phyloP scores from a whole-genome alignment of 2,113 vertebrate genomes.

The Rhabdomys dilectus region DNA sequence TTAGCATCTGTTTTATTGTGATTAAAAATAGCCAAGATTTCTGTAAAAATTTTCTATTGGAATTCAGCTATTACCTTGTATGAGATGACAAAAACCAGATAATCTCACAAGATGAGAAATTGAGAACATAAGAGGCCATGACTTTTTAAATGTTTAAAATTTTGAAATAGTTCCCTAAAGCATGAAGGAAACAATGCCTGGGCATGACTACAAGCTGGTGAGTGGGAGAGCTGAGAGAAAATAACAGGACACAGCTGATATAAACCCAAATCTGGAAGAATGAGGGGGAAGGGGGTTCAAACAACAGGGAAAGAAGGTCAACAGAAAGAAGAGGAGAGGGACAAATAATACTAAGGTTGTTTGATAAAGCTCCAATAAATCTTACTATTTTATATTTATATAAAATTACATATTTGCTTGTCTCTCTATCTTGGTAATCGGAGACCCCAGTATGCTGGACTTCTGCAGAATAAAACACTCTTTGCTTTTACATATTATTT shows the following conservation, averaged over 20 bases:
- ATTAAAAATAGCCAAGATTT: constrained; percentile 55
- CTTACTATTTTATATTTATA: neutral
- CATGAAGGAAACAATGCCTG: neutral
- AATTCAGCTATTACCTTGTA: constrained; percentile 19
- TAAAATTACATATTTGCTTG: neutral
- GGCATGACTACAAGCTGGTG: neutral
- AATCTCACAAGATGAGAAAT: neutral
- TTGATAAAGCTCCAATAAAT: neutral
- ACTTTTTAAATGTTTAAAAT: neutral
- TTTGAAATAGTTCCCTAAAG: neutral
- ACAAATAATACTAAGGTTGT: neutral
- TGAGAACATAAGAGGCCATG: constrained; percentile 15
- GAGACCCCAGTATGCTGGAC: too few species aligned
- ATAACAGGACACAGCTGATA: neutral
- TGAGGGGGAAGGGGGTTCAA: neutral
- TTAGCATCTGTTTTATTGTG: constrained; percentile 53
- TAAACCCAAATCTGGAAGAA: neutral
- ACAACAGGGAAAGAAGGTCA: neutral
- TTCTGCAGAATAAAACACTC: too few species aligned
- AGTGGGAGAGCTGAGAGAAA: neutral
- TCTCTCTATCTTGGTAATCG: too few species aligned
- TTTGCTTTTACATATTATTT: too few species aligned
- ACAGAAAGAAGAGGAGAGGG: neutral
- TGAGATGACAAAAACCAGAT: neutral
- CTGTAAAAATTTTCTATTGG: neutral